A percentile compares a stretch with the other conserved stretches of the same genome.
Evolutionary conservation across 2,888 invertebrate genomes (phyloP).

Genomic region (Pammene aurita): DNA sequence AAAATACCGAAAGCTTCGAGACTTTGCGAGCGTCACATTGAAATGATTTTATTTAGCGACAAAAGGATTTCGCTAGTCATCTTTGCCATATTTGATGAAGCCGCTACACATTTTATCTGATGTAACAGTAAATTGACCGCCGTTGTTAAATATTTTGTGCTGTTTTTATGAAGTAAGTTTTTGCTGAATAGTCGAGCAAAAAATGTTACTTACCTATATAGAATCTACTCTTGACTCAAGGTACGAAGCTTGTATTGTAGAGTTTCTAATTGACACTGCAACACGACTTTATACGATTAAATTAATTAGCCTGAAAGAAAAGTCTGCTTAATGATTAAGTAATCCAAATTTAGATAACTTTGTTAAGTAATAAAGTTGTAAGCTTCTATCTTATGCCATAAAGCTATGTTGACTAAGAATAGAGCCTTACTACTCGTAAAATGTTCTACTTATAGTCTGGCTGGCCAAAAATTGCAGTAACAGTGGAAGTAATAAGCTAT

Average conservation of each 20-base stretch:
- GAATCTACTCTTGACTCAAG: not conserved
- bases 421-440: too few species aligned
- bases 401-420: too few species aligned
- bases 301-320: too few species aligned
- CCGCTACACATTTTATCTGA: conserved; percentile 32
- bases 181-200: conserved; percentile 4
- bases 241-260: not conserved
- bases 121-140: conserved; percentile 27
- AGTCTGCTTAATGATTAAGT: too few species aligned
- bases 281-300: too few species aligned
- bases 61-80: conserved; percentile 35
- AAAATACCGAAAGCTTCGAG: not conserved
- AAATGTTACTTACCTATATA: not conserved
- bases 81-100: conserved; percentile 24
- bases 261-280: not conserved
- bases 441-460: too few species aligned
- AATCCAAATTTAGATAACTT: too few species aligned
- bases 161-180: conserved; percentile 1
- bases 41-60: conserved; percentile 6
- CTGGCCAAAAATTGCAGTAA: too few species aligned
- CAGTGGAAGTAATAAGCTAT: too few species aligned
- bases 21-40: not conserved
- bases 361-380: too few species aligned
- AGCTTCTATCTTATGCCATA: too few species aligned
- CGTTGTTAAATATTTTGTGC: conserved; percentile 21